Base-by-base conservation (phyloP, 2,888 invertebrate genomes). In the Gordius sp. region DNA sequence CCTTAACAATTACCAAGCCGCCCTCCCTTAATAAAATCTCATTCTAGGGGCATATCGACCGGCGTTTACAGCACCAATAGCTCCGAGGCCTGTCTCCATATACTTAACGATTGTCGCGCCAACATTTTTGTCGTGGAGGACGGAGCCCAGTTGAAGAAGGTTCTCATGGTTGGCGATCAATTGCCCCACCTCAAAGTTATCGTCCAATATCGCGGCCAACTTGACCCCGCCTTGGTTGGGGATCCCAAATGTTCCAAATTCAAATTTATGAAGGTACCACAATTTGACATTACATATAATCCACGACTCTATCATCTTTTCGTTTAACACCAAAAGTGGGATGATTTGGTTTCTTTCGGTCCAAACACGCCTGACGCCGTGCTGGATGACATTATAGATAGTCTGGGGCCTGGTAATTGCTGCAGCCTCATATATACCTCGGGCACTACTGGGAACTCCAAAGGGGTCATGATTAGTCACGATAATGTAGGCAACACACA, bases 131-230 rank as follows among this genome's bases (percentile, higher is more conserved):
- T 69, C 2, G 68, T 68, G 13, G 69, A 69, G 59, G 83, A 86
- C 69, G 75, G 78, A 61, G 79, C 79, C 64, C 85, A 84, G 67
- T 74, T 86, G 65, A 78, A 81, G 59, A 28, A 54, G 16, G 16
- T 54, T 25, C 27, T 54, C 26, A 13, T 57, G 58, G 59, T 61
- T 27, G 57, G 58, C 20, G 52, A 59, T 4, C 25, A 57, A 28
- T 56, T 62, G 20, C 60, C 62, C 1, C 53, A 60, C 13, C 62
- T 69, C 20, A 68, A 67, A 60, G 68, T 68, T 27, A 65, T 70
- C 27, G 61, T 69, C 26, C 68, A 68, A 61, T 69, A 41, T 20
- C 4, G 13, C 8, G 56, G 23, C 4, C 24, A 52, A 18, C 8
- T 8, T 41, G 52, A 24, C n/a, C 57, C 13, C 47, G 39, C n/a